Percentiles rank a stretch among this genome's conserved stretches.
phyloP scores from a whole-genome alignment of 2,113 vertebrate genomes.

The Phoenicopterus ruber region DNA sequence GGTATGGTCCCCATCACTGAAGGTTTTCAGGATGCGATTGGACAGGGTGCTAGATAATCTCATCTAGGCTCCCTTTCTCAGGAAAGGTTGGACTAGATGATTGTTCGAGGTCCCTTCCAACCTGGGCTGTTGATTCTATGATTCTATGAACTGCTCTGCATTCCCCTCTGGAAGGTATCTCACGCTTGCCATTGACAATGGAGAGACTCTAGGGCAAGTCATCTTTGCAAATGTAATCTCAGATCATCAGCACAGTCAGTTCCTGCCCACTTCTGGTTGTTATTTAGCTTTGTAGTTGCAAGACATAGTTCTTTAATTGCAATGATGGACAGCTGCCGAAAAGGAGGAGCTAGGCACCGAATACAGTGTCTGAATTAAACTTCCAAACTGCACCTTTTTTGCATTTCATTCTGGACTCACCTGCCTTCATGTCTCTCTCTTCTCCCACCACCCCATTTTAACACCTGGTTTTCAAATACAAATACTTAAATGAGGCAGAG shows the following conservation, averaged over 20 bases:
- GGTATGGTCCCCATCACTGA: background rate
- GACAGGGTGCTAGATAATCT: background rate
- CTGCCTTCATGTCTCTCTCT: background rate
- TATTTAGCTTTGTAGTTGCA: background rate
- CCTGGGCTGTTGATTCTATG: background rate
- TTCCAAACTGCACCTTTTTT: background rate
- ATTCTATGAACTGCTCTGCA: background rate
- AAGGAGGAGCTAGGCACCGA: background rate
- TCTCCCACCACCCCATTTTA: background rate
- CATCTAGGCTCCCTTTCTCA: background rate
- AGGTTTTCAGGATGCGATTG: background rate
- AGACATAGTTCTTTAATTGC: background rate
- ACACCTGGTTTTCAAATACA: background rate
- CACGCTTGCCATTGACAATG: background rate
- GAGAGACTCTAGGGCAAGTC: background rate
- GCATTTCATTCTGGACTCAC: background rate
- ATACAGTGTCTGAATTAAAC: background rate
- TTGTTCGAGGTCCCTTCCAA: background rate
- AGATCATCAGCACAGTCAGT: background rate
- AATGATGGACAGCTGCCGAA: background rate
- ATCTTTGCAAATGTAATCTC: background rate
- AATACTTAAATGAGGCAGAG: background rate
- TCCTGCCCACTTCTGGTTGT: background rate
- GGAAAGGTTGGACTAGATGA: background rate
- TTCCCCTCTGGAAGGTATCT: background rate